Base-by-base conservation (phyloP, 2,797 vertebrate species). In the Heterohyrax brucei region DNA sequence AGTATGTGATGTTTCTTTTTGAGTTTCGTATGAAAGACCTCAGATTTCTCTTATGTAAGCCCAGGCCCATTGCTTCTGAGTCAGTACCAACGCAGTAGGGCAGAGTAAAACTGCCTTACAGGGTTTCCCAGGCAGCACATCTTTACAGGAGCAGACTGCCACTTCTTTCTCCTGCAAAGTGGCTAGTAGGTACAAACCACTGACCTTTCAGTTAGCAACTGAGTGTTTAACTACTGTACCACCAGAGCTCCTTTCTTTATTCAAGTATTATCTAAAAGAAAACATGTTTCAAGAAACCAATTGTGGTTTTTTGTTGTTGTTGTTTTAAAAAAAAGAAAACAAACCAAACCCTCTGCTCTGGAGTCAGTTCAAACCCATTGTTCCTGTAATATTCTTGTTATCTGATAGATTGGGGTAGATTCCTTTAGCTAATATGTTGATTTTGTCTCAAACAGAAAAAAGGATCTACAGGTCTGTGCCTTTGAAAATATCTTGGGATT, bases 391-490 rank as follows among this genome's bases (percentile, higher is more conserved):
- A 21, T 86, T 95, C 28, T 89, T 87, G 30, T 88, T 93, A 72
- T 68, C 7, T 93, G 33, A 33, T 85, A 4, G 8, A 64, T 87
- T 91, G 64, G 7, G 18, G 3, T 10, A 64, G 56, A 39, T 78
- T 26, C 6, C 19, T 91, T 95, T 48, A 89, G 5, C 64, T 80
- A 76, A 70, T 76, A n/a, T 19, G 14, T 93, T 76, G 39, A 10
- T 93, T 82, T 72, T 79, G 50, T 21, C 24, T 97, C 75, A 93
- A 8, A 76, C 70, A 48, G 76, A 85, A 94, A 89, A 87, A 33
- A 56, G 87, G 70, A 53, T 22, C 8, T 85, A 33, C 7, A 92
- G 66, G 70, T 90, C 44, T 68, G 44, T 83, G 72, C 87, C 19
- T 87, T 83, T 77, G 14, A 87, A 61, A 46, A 91, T 88, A 22